Evolutionary conservation across 2,797 vertebrate species (phyloP).

Genomic region (Clamator glandarius): DNA sequence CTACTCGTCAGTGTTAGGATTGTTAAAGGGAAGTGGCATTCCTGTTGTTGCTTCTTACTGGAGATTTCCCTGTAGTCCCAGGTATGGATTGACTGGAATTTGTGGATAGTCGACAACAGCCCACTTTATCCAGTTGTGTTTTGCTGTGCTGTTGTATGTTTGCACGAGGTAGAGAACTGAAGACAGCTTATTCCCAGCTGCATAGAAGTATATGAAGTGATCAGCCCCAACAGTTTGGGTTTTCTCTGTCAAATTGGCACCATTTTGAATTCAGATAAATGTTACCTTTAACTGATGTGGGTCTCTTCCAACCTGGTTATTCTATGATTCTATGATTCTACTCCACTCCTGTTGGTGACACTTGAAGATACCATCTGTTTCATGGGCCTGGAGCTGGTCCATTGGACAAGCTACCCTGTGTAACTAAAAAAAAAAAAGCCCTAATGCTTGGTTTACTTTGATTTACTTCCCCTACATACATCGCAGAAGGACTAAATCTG

Average conservation of each 20-base stretch:
- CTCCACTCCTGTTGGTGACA: accelerated
- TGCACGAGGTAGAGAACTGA: accelerated
- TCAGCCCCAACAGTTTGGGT: too few relatives aligned
- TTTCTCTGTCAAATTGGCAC: neutral
- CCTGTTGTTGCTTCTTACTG: neutral
- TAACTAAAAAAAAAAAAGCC: neutral
- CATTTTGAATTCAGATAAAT: neutral
- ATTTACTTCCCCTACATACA: neutral
- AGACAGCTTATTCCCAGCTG: neutral
- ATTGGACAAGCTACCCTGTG: neutral
- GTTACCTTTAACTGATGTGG: neutral
- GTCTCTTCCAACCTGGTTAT: too few relatives aligned
- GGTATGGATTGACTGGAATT: neutral
- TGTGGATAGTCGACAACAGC: neutral
- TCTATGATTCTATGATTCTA: too few relatives aligned
- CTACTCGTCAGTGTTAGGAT: neutral
- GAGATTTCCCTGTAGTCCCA: neutral
- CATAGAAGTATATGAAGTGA: accelerated
- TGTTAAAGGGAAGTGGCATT: neutral
- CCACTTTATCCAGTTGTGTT: neutral
- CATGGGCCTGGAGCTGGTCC: neutral
- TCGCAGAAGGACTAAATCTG: neutral
- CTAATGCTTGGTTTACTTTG: neutral
- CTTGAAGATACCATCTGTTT: neutral
- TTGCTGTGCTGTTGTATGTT: neutral